phyloP scores from a whole-genome alignment of 2,888 invertebrate species.

The Gortyna flavago region DNA sequence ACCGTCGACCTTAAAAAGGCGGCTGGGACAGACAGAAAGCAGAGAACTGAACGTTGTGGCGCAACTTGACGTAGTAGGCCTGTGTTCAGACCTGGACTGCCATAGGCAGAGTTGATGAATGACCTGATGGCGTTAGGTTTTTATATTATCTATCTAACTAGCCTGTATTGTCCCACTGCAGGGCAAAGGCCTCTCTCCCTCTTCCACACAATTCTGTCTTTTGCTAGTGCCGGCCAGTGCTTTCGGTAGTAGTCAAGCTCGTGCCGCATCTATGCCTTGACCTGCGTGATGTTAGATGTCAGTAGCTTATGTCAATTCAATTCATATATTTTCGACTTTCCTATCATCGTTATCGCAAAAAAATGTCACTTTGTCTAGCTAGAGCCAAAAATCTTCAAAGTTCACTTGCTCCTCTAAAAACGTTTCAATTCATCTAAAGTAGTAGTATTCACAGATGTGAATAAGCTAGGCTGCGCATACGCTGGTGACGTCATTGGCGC shows the following conservation, averaged over 20 bases:
- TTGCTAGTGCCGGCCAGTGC: neutral
- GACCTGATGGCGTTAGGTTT: too few species aligned
- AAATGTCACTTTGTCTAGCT: neutral
- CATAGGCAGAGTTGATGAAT: too few species aligned
- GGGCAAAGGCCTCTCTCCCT: neutral
- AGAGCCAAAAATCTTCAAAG: neutral
- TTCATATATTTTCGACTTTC: neutral
- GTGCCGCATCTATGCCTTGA: neutral
- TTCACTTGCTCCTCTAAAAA: conserved; percentile 5
- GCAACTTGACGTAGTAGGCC: too few species aligned
- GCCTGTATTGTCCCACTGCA: neutral
- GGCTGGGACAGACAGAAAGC: too few species aligned
- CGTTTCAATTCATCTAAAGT: conserved; percentile 19
- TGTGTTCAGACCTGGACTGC: too few species aligned
- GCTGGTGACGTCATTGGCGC: conserved; percentile 54
- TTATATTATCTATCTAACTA: too few species aligned
- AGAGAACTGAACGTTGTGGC: too few species aligned
- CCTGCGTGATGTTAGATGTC: neutral
- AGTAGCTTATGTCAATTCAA: too few species aligned
- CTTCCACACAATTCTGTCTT: neutral
- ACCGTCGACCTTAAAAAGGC: too few species aligned
- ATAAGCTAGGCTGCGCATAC: conserved; percentile 39
- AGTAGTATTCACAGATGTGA: conserved; percentile 44
- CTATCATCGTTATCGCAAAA: neutral
- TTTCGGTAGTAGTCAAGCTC: neutral